Evolutionary conservation across 2,888 invertebrate species (phyloP).

Genomic region (Dioctria linearis): DNA sequence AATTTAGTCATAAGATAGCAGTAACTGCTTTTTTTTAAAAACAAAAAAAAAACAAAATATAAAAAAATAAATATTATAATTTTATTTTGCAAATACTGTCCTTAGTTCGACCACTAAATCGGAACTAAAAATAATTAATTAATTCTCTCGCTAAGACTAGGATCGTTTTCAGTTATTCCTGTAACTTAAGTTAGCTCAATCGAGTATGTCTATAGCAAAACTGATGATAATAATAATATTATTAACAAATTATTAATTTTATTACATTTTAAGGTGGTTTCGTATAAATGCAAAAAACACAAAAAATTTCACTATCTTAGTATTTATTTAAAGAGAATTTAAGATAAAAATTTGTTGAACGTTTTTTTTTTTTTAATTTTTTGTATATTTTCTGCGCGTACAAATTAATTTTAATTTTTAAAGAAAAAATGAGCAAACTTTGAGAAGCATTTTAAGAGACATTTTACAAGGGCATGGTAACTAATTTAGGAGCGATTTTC

Average conservation of each 20-base stretch:
- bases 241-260: conserved; percentile 48
- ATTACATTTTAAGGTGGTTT: conserved; percentile 50
- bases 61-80: conserved; percentile 31
- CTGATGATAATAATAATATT: conserved; percentile 44
- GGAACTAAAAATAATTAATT: conserved; percentile 28
- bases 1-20: conserved; percentile 55
- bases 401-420: conserved; percentile 57
- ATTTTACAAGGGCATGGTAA: conserved; percentile 50
- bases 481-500: conserved; percentile 42
- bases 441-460: conserved; percentile 51
- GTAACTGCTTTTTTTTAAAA: conserved; percentile 57
- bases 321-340: conserved; percentile 50
- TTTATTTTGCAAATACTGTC: conserved; percentile 43
- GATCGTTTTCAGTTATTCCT: conserved; percentile 46
- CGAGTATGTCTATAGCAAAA: conserved; percentile 50
- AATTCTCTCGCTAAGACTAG: conserved; percentile 49
- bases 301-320: conserved; percentile 37
- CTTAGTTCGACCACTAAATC: conserved; percentile 40
- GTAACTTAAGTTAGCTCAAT: conserved; percentile 52
- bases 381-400: conserved; percentile 55
- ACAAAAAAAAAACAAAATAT: too few species aligned
- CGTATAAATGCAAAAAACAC: conserved; percentile 43
- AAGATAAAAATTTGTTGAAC: conserved; percentile 40
- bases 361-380: conserved; percentile 31
- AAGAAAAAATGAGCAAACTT: conserved; percentile 30